phyloP scores from a whole-genome alignment of 2,797 vertebrate species.

The Peromyscus aztecus region DNA sequence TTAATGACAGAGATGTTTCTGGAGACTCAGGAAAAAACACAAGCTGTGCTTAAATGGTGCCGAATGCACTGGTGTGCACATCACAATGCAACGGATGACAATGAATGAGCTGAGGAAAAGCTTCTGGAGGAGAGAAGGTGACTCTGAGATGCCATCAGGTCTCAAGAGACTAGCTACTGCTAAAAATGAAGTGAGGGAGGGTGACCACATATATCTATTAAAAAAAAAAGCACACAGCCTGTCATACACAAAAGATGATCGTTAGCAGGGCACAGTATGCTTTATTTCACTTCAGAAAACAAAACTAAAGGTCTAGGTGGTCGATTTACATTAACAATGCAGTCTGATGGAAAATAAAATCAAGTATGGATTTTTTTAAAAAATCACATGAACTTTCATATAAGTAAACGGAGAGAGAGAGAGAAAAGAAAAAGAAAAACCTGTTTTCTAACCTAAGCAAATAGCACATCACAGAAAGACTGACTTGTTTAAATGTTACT shows the following conservation, averaged over 20 bases:
- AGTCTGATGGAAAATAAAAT: neutral
- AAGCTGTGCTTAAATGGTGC: slow-evolving; percentile 8
- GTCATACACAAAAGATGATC: neutral
- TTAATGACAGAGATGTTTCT: neutral
- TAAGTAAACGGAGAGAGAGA: neutral
- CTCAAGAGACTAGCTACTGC: neutral
- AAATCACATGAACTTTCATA: neutral
- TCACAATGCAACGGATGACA: neutral
- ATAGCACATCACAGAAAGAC: neutral
- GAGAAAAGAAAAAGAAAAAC: neutral
- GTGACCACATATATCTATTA: neutral
- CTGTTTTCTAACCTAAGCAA: neutral
- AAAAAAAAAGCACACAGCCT: neutral
- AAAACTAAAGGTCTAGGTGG: neutral
- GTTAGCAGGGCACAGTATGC: neutral
- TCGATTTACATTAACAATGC: neutral
- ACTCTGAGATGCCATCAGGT: neutral
- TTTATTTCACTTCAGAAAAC: neutral
- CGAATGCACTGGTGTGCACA: neutral
- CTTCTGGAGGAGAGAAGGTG: neutral
- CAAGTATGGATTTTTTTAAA: neutral
- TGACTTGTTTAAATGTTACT: neutral
- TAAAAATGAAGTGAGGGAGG: neutral
- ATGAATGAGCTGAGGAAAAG: slow-evolving; percentile 21
- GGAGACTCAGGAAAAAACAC: slow-evolving; percentile 7